Evolutionary conservation across 2,797 vertebrate species (phyloP), one percentile per base, ranked within the genome.

Genomic region (Notamacropus eugenii): DNA sequence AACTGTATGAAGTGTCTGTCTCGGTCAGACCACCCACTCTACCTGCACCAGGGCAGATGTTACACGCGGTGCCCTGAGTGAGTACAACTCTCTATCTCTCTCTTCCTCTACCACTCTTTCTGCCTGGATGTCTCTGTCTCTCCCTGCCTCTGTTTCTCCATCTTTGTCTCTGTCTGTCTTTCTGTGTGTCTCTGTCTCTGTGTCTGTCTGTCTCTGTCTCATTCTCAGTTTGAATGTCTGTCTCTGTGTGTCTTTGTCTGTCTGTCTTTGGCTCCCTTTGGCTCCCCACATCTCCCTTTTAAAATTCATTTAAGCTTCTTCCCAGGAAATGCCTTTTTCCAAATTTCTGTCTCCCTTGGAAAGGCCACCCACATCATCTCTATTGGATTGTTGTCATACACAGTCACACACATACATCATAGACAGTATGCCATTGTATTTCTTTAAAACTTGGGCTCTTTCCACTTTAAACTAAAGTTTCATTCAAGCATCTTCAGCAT

Each of bases 41-140:
- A 99, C 97, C 98, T 99, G 97, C 98, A 99, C n/a, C 52, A 98
- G 0, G 99, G 99, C 93, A 98, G 93, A 94, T 99, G 99, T 97
- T 99, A 99, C 93, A 97, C 93, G 55, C 97, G 98, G 22, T 99
- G 99, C 96, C 99, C 98, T 27, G 98, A 98, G 99, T 99, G 98
- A 98, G 98, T 98, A 27, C n/a, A 82, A 9, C 40, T 74, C 34
- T 74, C 0, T 74, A 2, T 74, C 14, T 40, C 16, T n/a, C 34
- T 67, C 50, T 52, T 52, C 0, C 50, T 52, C 50, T 52, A 3
- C 50, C 50, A 40, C n/a, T 74, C 14, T n/a, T 5, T n/a, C 34
- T 67, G 14, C n/a, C 34, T 62, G 9, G 2, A 1, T 59, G 0
- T 29, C 58, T 59, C 3, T 58, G 4, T 29, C 8, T 62, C 29